phyloP scores from a whole-genome alignment of 2,797 vertebrate species.

The Pyrocephalus nanus region DNA sequence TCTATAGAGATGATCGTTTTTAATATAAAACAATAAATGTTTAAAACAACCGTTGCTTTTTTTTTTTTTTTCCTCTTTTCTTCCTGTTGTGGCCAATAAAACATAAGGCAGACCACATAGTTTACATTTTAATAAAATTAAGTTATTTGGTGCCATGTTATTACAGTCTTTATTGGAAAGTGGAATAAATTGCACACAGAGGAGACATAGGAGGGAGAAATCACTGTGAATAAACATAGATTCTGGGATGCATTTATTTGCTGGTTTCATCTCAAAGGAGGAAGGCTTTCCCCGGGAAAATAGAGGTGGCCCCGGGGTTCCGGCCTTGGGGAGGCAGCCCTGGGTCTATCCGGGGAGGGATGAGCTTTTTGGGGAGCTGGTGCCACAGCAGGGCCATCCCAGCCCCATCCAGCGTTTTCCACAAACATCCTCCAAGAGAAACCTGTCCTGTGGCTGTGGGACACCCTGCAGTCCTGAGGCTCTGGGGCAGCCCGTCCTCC shows the following conservation, averaged over 20 bases:
- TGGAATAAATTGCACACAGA: constrained; percentile 77
- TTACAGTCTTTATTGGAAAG: constrained; percentile 75
- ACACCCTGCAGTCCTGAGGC: background rate
- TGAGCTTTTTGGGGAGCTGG: background rate
- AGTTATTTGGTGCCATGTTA: constrained; percentile 69
- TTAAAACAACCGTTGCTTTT: constrained; percentile 15
- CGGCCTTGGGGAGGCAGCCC: background rate
- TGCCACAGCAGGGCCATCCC: background rate
- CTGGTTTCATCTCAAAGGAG: constrained; percentile 44
- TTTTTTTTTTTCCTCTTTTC: background rate
- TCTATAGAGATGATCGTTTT: constrained; percentile 17
- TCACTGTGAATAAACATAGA: constrained; percentile 67
- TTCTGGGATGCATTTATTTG: constrained; percentile 70
- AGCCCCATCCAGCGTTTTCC: background rate
- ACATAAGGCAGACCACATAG: constrained; percentile 30
- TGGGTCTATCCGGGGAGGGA: background rate
- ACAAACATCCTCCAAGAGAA: background rate
- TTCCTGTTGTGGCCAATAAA: constrained; percentile 43
- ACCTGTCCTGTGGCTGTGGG: background rate
- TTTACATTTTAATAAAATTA: constrained; percentile 76
- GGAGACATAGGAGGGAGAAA: constrained; percentile 69
- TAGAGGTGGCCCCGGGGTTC: rapidly evolving
- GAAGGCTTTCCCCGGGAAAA: background rate
- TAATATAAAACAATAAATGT: constrained; percentile 42
- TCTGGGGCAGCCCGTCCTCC: background rate